Base-by-base conservation (phyloP, 2,797 vertebrate species). In the Gambelia wislizenii region DNA sequence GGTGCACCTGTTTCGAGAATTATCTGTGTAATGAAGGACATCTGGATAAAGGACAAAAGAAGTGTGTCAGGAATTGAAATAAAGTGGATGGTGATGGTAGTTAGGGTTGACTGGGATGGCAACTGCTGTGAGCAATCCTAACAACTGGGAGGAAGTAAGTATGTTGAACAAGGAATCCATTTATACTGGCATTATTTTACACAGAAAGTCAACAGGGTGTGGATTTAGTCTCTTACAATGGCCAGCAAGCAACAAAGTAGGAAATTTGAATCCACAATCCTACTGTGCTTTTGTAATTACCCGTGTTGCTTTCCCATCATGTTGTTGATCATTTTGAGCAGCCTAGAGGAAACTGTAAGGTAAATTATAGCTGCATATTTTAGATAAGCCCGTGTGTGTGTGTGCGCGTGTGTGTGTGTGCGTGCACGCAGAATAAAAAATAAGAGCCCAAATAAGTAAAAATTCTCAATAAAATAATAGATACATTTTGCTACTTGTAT, bases 101-200 rank as follows among this genome's bases (percentile, higher is more conserved):
- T 59, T 85, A 56, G 1, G 16, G 76, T 72, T 94, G 88, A 94
- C 83, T 59, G 81, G 86, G 59, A 59, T 59, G 87, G 85, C 89
- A 96, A 95, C 91, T 94, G 93, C 91, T 95, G 81, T 89, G 84
- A 94, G 95, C 64, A 86, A 9, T 85, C 59, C 83, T 89, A 95
- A 95, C 83, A 95, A 94, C 89, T 95, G 92, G 70, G 82, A 89
- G 75, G 91, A 95, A 94, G 91, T 13, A 72, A 39, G 84, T 75
- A 91, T 92, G 90, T 91, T 83, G 92, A 89, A 93, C 92, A 95
- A 95, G 92, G 49, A 93, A 81, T 87, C 25, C 91, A 44, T 89
- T 96, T 94, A 95, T 94, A 87, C 93, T 83, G 89, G 93, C 22
- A 87, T 85, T 94, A 92, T 95, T 96, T 67, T 96, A 93, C 54